phyloP scores from a whole-genome alignment of 2,888 invertebrate species.

The Folsomia candida region DNA sequence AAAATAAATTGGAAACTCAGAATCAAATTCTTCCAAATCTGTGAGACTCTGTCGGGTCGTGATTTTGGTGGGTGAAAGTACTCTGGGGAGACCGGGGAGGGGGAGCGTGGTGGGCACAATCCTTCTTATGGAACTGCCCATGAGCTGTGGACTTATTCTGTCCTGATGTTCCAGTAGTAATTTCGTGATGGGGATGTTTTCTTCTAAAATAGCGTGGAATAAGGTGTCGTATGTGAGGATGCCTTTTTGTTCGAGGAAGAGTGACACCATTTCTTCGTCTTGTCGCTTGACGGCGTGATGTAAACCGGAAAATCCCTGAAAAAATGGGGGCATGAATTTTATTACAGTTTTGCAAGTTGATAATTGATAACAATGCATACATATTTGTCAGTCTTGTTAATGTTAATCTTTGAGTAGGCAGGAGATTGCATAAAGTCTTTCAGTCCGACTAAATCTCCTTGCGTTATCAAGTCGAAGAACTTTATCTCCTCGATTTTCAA shows the following conservation, averaged over 20 bases:
- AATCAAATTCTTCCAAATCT: conserved; percentile 23
- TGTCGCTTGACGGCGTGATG: conserved; percentile 37
- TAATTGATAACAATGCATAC: neutral
- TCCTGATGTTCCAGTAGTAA: conserved; percentile 17
- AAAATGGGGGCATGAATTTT: neutral
- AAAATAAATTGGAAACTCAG: conserved; percentile 23
- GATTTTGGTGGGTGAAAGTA: neutral
- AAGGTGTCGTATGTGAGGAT: conserved; percentile 27
- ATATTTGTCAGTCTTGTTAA: conserved; percentile 23
- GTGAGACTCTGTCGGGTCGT: neutral
- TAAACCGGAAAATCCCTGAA: conserved; percentile 37
- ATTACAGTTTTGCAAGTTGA: no score
- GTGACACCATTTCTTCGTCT: conserved; percentile 34
- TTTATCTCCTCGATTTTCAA: conserved; percentile 18
- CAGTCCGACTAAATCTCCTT: conserved; percentile 11
- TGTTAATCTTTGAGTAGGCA: conserved; percentile 11
- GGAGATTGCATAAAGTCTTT: conserved; percentile 6
- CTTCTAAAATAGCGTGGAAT: conserved; percentile 23
- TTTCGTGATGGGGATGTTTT: conserved; percentile 21
- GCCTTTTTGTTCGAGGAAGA: conserved; percentile 22
- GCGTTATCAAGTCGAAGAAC: conserved; percentile 23
- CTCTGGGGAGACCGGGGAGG: neutral
- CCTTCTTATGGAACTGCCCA: neutral
- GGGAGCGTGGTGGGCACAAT: neutral
- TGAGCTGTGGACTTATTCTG: neutral